Percentiles rank a stretch among this genome's conserved stretches.
Evolutionary conservation across 2,888 invertebrate species (phyloP).

Genomic region (Villa cingulata): DNA sequence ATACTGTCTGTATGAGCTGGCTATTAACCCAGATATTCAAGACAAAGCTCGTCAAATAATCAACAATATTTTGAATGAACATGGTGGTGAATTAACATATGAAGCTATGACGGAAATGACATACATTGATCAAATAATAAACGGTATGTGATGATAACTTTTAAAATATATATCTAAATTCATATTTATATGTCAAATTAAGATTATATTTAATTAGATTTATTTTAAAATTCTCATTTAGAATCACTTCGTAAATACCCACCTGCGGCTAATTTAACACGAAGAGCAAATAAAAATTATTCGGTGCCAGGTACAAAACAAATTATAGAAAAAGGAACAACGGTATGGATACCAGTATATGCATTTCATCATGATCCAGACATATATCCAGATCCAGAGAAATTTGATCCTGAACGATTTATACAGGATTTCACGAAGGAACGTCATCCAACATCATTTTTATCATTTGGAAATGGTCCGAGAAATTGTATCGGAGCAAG

Average conservation of each 20-base stretch:
- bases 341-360: constrained; percentile 21
- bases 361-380: constrained; percentile 31
- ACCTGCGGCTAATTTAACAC: constrained; percentile 27
- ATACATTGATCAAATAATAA: constrained; percentile 38
- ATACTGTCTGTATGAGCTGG: constrained; percentile 38
- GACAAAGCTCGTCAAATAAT: constrained; percentile 36
- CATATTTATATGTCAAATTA: neutral
- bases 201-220: too few species aligned
- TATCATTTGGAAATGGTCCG: constrained; percentile 27
- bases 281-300: constrained; percentile 27
- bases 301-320: constrained; percentile 22
- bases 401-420: constrained; percentile 38
- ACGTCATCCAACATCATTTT: constrained; percentile 18
- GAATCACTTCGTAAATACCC: constrained; percentile 39
- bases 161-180: too few species aligned
- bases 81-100: constrained; percentile 34
- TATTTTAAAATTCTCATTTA: too few species aligned
- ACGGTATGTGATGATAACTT: constrained; percentile 39
- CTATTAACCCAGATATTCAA: constrained; percentile 37
- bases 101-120: constrained; percentile 37
- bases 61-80: constrained; percentile 24
- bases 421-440: constrained; percentile 38
- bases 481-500: constrained; percentile 22
- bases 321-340: constrained; percentile 21
- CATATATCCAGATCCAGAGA: constrained; percentile 29